Percentiles rank a stretch among this genome's conserved stretches.
These are phyloP conservation scores for Sabatieria punctata DNA, from an alignment of 2,888 invertebrate genomes.

Conservation along the genomic window DNA sequence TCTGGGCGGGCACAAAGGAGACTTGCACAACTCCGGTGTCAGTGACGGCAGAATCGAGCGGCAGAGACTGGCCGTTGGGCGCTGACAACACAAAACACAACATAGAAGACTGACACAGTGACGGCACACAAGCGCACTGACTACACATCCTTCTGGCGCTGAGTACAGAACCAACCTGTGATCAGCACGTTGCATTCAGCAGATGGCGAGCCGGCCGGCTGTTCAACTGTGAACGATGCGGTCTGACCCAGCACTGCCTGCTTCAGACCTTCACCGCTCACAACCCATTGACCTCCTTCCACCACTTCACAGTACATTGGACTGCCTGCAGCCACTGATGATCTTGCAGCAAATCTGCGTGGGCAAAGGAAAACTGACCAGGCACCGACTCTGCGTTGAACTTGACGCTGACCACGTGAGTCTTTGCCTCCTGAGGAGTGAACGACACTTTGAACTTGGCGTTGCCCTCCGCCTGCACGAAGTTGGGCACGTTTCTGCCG, in stretches of 20 bases:
- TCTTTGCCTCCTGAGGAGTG: constrained; percentile 79
- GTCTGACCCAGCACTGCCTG: constrained; percentile 69
- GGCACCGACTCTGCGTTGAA: constrained; percentile 43
- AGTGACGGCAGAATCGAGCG: no score
- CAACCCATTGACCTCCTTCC: constrained; percentile 17
- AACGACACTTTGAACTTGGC: constrained; percentile 85
- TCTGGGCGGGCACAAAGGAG: no score
- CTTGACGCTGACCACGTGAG: constrained; percentile 73
- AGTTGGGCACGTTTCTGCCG: constrained; percentile 90
- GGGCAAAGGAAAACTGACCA: constrained; percentile 12
- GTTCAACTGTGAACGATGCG: constrained; percentile 69
- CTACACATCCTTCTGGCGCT: no score
- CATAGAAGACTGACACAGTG: no score
- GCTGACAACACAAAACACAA: no score
- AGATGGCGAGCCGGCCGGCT: constrained; percentile 42
- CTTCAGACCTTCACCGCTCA: constrained; percentile 52
- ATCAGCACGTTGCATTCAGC: constrained; percentile 16
- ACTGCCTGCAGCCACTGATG: constrained; percentile 21
- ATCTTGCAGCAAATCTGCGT: neutral
- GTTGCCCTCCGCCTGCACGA: constrained; percentile 89
- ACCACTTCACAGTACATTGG: constrained; percentile 14
- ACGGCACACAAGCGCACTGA: no score
- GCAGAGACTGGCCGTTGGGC: no score
- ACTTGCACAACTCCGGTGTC: no score
- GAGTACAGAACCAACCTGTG: no score